These are phyloP conservation scores for Agrotis exclamationis DNA, from an alignment of 2,888 invertebrate species.

Conservation along the genomic window DNA sequence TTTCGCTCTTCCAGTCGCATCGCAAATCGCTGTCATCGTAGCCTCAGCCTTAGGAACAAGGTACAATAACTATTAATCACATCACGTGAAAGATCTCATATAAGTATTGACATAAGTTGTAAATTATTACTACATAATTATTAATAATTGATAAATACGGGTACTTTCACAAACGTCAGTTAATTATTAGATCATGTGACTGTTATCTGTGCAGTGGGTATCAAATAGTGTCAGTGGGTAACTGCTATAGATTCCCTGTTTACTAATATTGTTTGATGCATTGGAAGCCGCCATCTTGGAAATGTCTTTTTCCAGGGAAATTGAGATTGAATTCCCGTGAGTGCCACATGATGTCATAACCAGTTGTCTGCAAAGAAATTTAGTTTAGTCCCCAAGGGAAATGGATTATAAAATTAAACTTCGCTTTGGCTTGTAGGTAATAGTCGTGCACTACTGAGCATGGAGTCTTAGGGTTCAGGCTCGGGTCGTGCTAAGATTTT, in stretches of 20 bases:
- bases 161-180: not conserved
- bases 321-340: not conserved
- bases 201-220: slow-evolving; percentile 29
- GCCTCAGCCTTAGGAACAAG: not conserved
- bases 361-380: no score
- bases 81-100: slow-evolving; percentile 29
- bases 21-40: no score
- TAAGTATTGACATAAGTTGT: slow-evolving; percentile 2
- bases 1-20: no score
- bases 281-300: not conserved
- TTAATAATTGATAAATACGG: slow-evolving; percentile 14
- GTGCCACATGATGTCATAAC: no score
- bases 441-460: no score
- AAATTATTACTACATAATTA: slow-evolving; percentile 13
- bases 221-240: slow-evolving; percentile 32
- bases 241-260: not conserved
- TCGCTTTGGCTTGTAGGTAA: no score
- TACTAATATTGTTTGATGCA: not conserved
- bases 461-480: no score
- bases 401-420: no score
- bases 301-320: not conserved
- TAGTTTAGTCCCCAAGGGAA: no score
- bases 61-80: not conserved
- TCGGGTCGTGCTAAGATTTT: no score
- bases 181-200: slow-evolving; percentile 20